Evolutionary conservation across 2,113 vertebrate species (phyloP).

Genomic region (Microcebus tavaratra): DNA sequence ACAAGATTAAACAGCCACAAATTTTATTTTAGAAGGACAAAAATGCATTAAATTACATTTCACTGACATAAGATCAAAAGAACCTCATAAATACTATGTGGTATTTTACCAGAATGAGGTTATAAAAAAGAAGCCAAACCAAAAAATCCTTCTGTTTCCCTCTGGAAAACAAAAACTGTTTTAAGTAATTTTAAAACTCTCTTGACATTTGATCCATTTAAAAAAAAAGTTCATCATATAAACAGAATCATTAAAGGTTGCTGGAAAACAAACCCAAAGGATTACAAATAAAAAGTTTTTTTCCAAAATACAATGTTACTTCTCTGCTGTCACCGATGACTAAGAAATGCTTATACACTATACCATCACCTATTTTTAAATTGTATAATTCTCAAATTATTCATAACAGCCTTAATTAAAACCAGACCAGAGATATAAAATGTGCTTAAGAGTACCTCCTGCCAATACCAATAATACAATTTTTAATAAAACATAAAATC

Average conservation of each 20-base stretch:
- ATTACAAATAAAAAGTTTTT: slow-evolving; percentile 47
- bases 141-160: slow-evolving; percentile 35
- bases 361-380: slow-evolving; percentile 14
- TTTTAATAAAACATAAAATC: slow-evolving; percentile 44
- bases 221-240: slow-evolving; percentile 43
- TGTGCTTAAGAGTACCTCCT: neutral
- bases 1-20: slow-evolving; percentile 67
- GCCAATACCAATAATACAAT: neutral
- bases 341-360: slow-evolving; percentile 43
- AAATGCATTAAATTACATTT: slow-evolving; percentile 61
- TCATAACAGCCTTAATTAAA: slow-evolving; percentile 48
- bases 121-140: slow-evolving; percentile 25
- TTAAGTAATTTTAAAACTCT: slow-evolving; percentile 67
- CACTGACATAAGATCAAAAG: slow-evolving; percentile 59
- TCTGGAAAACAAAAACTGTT: slow-evolving; percentile 51
- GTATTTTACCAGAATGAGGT: slow-evolving; percentile 20
- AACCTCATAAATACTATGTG: slow-evolving; percentile 50
- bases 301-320: slow-evolving; percentile 36
- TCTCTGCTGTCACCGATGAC: neutral
- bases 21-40: slow-evolving; percentile 57
- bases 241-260: slow-evolving; percentile 68
- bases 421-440: slow-evolving; percentile 23
- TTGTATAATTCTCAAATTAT: slow-evolving; percentile 36
- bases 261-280: slow-evolving; percentile 40
- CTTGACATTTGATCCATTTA: slow-evolving; percentile 53